A percentile compares a stretch with the other conserved stretches of the same genome.
phyloP scores from a whole-genome alignment of 2,113 vertebrate genomes.

The Caretta caretta region DNA sequence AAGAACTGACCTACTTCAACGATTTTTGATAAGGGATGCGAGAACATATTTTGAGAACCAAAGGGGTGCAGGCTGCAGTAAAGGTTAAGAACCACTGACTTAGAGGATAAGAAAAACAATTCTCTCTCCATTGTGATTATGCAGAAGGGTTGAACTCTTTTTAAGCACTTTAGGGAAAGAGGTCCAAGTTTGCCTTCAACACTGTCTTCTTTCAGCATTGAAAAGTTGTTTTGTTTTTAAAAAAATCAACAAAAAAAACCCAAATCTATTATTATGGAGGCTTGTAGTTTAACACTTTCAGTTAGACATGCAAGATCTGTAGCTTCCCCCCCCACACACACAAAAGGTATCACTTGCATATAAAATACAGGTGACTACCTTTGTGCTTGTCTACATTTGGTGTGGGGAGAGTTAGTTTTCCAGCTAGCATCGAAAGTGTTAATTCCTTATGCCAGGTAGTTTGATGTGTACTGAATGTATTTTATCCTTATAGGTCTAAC shows the following conservation, averaged over 20 bases:
- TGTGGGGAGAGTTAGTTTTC: neutral
- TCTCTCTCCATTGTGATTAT: neutral
- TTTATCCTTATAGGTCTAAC: constrained; percentile 72
- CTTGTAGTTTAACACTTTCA: neutral
- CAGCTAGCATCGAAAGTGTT: neutral
- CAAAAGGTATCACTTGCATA: neutral
- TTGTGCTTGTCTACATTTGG: accelerated
- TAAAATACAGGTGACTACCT: neutral
- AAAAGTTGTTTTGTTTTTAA: neutral
- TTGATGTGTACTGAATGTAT: neutral
- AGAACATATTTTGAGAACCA: too few species aligned
- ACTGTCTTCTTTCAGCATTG: neutral
- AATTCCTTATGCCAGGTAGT: constrained; percentile 16
- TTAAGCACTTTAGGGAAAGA: neutral
- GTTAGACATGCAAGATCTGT: neutral
- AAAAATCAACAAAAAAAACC: neutral
- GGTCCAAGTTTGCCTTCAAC: neutral
- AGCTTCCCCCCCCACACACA: neutral
- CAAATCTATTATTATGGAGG: neutral
- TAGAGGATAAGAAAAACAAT: neutral
- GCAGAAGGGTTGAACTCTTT: neutral
- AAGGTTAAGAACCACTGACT: neutral
- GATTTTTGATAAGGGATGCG: too few species aligned
- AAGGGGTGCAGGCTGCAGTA: too few species aligned
- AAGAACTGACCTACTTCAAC: too few species aligned